These are phyloP conservation scores for Lepus timidus DNA, from an alignment of 2,113 vertebrate genomes.

Conservation along the genomic window DNA sequence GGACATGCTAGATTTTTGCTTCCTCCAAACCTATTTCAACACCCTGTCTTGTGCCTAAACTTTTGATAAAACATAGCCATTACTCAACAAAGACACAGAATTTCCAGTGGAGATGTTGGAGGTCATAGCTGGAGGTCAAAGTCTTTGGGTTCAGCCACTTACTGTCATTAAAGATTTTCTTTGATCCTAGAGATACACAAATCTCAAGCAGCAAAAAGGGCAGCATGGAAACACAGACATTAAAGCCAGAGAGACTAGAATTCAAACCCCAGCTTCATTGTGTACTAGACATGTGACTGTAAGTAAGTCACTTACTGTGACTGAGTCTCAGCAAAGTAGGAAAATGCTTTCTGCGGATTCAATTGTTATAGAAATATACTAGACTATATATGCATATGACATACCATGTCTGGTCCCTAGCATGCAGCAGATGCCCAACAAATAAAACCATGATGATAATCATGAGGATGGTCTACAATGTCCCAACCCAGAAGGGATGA, in stretches of 20 bases:
- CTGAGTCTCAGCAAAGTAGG: background rate
- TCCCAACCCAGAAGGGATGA: background rate
- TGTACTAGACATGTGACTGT: background rate
- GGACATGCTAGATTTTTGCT: background rate
- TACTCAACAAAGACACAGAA: conserved; percentile 27
- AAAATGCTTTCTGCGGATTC: background rate
- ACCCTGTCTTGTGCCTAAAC: background rate
- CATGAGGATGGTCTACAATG: background rate
- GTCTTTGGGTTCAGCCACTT: background rate
- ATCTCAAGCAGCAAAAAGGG: background rate
- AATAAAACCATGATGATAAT: background rate
- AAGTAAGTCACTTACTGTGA: background rate
- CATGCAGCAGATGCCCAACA: background rate
- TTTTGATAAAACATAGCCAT: background rate
- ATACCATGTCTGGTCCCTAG: background rate
- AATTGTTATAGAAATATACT: background rate
- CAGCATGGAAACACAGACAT: background rate
- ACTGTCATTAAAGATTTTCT: background rate
- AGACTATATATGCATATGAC: background rate
- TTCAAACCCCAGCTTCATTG: background rate
- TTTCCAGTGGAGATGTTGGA: conserved; percentile 10
- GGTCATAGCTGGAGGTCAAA: background rate
- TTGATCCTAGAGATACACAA: background rate
- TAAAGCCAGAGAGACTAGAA: background rate
- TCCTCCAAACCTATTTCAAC: background rate